Conservation (phyloP, 2,888 invertebrate species). For the Psylliodes chrysocephalus region DNA sequence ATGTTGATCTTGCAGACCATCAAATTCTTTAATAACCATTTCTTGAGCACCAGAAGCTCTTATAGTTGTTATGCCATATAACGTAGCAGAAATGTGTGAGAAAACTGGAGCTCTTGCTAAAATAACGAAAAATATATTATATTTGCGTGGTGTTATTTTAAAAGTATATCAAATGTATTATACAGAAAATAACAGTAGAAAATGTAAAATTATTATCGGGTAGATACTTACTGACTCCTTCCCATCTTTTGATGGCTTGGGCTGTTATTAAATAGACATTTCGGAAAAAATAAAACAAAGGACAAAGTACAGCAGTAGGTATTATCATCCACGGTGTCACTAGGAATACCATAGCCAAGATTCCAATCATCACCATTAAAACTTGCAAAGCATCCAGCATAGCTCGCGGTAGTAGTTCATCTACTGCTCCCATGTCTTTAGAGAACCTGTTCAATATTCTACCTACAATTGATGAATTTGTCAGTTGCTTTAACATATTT, state of each 20-base stretch:
- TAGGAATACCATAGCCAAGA: conserved; percentile 69
- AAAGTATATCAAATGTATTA: too few species aligned
- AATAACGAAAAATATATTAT: too few species aligned
- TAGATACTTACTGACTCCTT: conserved; percentile 63
- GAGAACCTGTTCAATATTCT: conserved; percentile 86
- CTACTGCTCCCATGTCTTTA: conserved; percentile 83
- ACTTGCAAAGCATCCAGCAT: conserved; percentile 74
- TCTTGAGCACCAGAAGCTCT: conserved; percentile 80
- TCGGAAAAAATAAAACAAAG: conserved; percentile 73
- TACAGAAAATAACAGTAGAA: too few species aligned
- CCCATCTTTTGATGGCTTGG: conserved; percentile 75
- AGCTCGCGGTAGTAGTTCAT: conserved; percentile 75
- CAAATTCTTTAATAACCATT: conserved; percentile 80
- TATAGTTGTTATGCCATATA: conserved; percentile 88
- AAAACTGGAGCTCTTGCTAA: conserved; percentile 89
- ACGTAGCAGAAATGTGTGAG: conserved; percentile 87
- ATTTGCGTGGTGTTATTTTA: too few species aligned
- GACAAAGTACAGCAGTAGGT: conserved; percentile 71
- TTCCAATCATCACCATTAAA: conserved; percentile 76
- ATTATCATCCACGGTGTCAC: conserved; percentile 76
- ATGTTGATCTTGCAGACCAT: conserved; percentile 76
- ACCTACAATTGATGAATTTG: conserved; percentile 61
- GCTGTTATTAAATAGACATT: conserved; percentile 76
- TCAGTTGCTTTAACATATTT: not conserved
- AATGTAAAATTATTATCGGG: too few species aligned